A percentile compares a stretch with the other conserved stretches of the same genome.
phyloP scores from a whole-genome alignment of 1,140 invertebrate genomes.

The Coelopa frigida region DNA sequence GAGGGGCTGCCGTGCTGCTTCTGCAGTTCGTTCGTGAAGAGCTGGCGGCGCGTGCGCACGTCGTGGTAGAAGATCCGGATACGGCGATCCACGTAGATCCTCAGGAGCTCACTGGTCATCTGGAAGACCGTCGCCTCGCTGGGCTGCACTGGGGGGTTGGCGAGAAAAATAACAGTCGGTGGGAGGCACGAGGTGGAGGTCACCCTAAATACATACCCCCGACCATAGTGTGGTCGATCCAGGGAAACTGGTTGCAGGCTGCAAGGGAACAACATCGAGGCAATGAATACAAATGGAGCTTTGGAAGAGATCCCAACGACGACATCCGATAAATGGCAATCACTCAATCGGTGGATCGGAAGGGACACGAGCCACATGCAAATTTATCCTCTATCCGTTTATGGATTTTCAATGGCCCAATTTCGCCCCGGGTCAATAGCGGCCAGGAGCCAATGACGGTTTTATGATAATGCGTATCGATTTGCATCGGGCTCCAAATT shows the following conservation, averaged over 20 bases:
- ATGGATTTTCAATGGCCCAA: no score
- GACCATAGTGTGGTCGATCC: constrained; percentile 21
- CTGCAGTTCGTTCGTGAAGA: constrained; percentile 32
- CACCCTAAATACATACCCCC: not conserved
- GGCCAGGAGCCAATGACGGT: no score
- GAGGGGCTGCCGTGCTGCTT: constrained; percentile 25
- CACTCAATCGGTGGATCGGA: no score
- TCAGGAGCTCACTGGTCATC: constrained; percentile 30
- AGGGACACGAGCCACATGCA: no score
- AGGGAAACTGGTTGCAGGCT: constrained; percentile 42
- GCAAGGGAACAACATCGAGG: constrained; percentile 20
- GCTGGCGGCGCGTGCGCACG: constrained; percentile 25
- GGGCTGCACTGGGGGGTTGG: constrained; percentile 19
- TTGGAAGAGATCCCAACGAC: no score
- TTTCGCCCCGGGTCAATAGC: no score
- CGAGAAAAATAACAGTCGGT: not conserved
- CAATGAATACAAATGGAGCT: not conserved
- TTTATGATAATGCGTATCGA: no score
- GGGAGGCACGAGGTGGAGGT: not conserved
- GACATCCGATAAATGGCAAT: no score
- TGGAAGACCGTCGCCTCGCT: constrained; percentile 30
- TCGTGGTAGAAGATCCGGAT: constrained; percentile 34
- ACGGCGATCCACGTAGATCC: constrained; percentile 30
- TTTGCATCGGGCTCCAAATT: no score
- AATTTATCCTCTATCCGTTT: no score